Conservation (phyloP, 1,140 invertebrate genomes). For the Brachionus calyciflorus region DNA sequence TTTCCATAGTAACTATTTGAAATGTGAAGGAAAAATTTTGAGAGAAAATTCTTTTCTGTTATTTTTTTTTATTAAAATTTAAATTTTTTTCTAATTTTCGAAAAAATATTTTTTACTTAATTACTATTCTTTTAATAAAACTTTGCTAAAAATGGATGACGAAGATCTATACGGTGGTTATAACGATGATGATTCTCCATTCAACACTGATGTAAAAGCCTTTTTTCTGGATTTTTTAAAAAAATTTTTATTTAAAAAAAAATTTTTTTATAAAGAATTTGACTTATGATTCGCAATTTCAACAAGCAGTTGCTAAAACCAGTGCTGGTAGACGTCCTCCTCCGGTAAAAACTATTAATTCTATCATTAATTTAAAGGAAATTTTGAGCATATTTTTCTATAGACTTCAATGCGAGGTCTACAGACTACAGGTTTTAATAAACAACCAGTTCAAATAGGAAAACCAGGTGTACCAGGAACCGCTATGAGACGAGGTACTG, state of each 20-base stretch:
- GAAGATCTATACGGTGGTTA: slow-evolving; percentile 42
- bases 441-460: slow-evolving; percentile 58
- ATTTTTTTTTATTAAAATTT: neutral
- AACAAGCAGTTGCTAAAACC: slow-evolving; percentile 66
- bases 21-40: slow-evolving; percentile 33
- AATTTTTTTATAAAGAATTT: slow-evolving; percentile 62
- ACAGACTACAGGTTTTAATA: slow-evolving; percentile 51
- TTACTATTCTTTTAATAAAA: neutral
- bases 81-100: neutral
- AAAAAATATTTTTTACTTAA: neutral
- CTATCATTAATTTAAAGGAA: no score
- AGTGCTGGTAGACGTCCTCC: slow-evolving; percentile 67
- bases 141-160: neutral
- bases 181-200: slow-evolving; percentile 34
- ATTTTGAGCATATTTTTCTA: no score
- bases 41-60: neutral
- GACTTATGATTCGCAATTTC: slow-evolving; percentile 68
- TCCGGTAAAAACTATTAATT: no score
- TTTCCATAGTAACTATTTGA: neutral
- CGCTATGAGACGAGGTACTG: slow-evolving; percentile 49
- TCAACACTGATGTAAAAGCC: slow-evolving; percentile 29
- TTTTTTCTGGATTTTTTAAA: neutral
- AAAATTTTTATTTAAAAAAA: slow-evolving; percentile 4
- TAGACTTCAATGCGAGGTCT: slow-evolving; percentile 50
- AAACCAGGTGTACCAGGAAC: slow-evolving; percentile 49